These are phyloP conservation scores for Antechinus stuartii DNA, from an alignment of 2,113 vertebrate species.

Conservation along the genomic window DNA sequence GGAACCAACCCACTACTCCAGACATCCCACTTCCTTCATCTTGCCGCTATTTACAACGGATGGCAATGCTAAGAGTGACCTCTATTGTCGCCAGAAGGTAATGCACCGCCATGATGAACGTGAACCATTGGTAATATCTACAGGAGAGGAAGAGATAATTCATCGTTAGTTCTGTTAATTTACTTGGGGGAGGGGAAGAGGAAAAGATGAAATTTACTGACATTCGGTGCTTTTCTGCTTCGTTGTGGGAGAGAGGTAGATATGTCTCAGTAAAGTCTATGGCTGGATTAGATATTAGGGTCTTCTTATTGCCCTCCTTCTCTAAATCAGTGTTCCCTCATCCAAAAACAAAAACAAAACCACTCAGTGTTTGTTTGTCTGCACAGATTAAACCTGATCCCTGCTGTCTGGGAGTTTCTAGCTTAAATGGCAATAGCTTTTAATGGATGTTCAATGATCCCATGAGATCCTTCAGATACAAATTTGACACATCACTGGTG, in stretches of 20 bases:
- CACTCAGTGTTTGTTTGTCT: not conserved
- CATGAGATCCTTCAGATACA: not conserved
- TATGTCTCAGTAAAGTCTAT: accelerated
- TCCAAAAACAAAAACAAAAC: not conserved
- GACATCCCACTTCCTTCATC: not conserved
- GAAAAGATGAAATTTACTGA: not conserved
- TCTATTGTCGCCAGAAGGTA: slow-evolving; percentile 31
- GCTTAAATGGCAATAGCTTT: not conserved
- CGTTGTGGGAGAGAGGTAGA: not conserved
- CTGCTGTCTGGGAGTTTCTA: not conserved
- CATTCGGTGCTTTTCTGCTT: not conserved
- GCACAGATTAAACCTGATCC: not conserved
- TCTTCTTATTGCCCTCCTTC: not conserved
- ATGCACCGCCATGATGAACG: not conserved
- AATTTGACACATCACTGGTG: not conserved
- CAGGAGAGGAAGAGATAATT: not conserved
- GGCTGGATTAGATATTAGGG: not conserved
- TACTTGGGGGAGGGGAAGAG: not conserved
- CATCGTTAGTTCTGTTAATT: not conserved
- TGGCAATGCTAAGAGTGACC: slow-evolving; percentile 43
- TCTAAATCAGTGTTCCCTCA: not conserved
- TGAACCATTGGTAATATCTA: not conserved
- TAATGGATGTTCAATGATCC: not conserved
- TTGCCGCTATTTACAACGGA: not conserved
- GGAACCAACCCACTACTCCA: not conserved